Base-by-base conservation (phyloP, 1,140 invertebrate species). In the Drosophila rhopaloa region DNA sequence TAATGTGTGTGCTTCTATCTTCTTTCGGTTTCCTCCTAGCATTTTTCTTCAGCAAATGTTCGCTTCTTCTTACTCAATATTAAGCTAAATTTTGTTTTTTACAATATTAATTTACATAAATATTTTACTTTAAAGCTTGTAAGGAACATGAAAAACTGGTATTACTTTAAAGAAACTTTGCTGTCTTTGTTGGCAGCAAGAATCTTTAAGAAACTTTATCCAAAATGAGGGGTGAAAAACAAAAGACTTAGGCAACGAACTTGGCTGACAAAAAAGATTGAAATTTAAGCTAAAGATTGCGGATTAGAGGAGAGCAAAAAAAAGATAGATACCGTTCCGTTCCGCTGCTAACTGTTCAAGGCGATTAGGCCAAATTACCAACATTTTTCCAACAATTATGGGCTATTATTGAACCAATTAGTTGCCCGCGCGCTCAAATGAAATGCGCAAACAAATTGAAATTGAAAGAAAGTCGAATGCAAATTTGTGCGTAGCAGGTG, bases 181-280 rank as follows among this genome's bases (percentile, higher is more conserved):
- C 9, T 10, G 37, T 7, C 29, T 32, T 32, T 7, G 7, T 8
- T 32, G 29, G 29, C 29, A 6, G 8, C 1, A 32, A 32, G 29
- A 32, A 32, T 32, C 24, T 24, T 4, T 24, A 24, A 24, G 8
- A 7, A 32, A 7, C 29, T n/a, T 41, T 7, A 14, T 7, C 1
- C 14, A 16, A 44, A 16, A 4, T 9, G 16, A 44, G 37, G 11
- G 37, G 37, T 2, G 7, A 54, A 43, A 68, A 71, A 76, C 75
- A 73, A 90, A 89, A 72, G 81, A 90, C 81, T 85, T 73, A 68
- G 67, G 63, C 81, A 82, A 78, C 85, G 57, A 89, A 90, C 86
- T 89, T 76, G 67, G 50, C 9, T 57, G 55, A 16, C 11, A 10
- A 41, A 9, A 41, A 14, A 19, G 0, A 0, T n/a, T 1, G 43